Conservation (phyloP, 2,797 vertebrate genomes). For the Vireo griseus region DNA sequence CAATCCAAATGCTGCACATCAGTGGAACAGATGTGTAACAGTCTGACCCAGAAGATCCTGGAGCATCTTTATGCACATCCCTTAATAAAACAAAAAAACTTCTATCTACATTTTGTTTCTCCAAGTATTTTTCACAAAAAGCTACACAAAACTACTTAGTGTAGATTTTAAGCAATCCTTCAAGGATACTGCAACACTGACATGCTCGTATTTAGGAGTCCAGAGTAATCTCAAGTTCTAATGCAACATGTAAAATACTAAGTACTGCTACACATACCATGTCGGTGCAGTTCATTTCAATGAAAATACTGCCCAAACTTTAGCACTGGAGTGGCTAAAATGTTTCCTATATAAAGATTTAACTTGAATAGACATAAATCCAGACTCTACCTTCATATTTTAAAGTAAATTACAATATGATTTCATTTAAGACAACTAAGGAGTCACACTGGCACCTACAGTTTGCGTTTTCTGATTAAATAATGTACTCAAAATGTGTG, state of each 20-base stretch:
- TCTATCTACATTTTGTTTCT: not conserved
- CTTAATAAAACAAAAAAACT: not conserved
- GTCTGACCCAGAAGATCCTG: not conserved
- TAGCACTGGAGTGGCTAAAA: not conserved
- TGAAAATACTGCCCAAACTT: not conserved
- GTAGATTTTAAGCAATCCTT: not conserved
- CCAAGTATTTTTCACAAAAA: not conserved
- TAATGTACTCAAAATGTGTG: not conserved
- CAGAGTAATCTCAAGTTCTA: not conserved
- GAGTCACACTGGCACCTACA: not conserved
- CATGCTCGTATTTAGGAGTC: not conserved
- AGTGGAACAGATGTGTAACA: not conserved
- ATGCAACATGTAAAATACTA: fast-evolving
- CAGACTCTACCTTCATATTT: not conserved
- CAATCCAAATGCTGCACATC: not conserved
- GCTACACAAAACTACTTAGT: not conserved
- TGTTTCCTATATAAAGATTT: not conserved
- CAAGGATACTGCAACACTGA: not conserved
- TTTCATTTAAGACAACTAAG: not conserved
- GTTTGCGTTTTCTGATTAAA: not conserved
- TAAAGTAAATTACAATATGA: not conserved
- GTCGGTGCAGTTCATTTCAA: not conserved
- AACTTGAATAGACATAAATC: not conserved
- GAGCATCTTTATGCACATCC: fast-evolving
- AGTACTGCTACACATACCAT: not conserved